Evolutionary conservation across 2,797 vertebrate genomes (phyloP).

Genomic region (Aselliscus stoliczkanus): DNA sequence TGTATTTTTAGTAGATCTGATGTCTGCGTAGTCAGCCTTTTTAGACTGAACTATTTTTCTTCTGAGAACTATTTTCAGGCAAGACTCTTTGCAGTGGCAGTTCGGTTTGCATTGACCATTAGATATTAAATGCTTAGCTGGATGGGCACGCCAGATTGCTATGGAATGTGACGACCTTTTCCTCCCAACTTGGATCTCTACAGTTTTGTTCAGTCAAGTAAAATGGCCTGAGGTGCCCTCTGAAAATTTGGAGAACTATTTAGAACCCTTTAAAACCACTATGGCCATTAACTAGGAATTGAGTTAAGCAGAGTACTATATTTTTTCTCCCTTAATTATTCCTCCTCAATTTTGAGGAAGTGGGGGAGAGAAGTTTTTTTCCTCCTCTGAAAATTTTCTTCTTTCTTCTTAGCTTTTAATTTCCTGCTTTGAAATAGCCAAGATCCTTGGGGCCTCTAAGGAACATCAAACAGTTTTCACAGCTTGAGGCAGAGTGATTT

Average conservation of each 20-base stretch:
- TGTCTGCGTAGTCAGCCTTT: background rate
- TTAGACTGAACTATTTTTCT: background rate
- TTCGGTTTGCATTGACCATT: background rate
- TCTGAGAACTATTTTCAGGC: background rate
- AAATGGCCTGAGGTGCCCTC: background rate
- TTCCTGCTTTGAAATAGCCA: conserved; percentile 19
- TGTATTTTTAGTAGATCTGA: background rate
- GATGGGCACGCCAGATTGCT: background rate
- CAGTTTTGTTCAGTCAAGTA: background rate
- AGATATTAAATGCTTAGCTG: conserved; percentile 7
- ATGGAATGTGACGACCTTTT: background rate
- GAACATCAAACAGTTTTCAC: background rate
- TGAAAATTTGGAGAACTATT: background rate
- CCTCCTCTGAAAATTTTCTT: background rate
- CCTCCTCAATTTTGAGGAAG: background rate
- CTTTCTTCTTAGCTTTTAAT: background rate
- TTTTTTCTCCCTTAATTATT: background rate
- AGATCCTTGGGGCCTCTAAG: background rate
- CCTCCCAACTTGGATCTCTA: background rate
- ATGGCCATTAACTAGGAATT: background rate
- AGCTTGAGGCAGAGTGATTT: background rate
- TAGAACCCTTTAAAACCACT: background rate
- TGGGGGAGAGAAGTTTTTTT: background rate
- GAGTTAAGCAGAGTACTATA: background rate
- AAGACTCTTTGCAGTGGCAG: background rate